These are phyloP conservation scores for Halictus rubicundus DNA, from an alignment of 1,140 invertebrate species.

Conservation along the genomic window DNA sequence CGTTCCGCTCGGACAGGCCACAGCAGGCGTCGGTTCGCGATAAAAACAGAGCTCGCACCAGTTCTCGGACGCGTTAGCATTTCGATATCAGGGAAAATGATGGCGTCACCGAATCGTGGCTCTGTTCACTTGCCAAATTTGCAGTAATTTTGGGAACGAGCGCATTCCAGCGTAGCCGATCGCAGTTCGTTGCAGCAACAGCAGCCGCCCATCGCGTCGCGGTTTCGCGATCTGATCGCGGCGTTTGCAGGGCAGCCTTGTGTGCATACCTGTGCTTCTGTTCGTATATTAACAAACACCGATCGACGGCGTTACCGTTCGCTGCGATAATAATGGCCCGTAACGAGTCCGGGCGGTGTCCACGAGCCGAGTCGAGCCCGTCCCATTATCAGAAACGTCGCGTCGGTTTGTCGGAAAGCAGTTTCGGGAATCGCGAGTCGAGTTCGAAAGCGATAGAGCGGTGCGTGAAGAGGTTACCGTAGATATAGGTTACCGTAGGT, in stretches of 20 bases:
- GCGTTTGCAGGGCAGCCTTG: slow-evolving; percentile 23
- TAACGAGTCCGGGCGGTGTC: slow-evolving; percentile 43
- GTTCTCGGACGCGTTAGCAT: background rate
- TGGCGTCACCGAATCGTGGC: background rate
- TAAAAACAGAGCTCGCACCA: background rate
- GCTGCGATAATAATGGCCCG: slow-evolving; percentile 50
- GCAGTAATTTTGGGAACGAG: slow-evolving; percentile 6
- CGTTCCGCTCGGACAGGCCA: background rate
- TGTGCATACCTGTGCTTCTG: slow-evolving; percentile 2
- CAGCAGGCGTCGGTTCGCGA: background rate
- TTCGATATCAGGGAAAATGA: slow-evolving; percentile 14
- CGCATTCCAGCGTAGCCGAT: background rate
- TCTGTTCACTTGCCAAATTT: slow-evolving; percentile 24
- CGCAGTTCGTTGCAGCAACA: background rate
- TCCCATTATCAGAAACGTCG: slow-evolving; percentile 57
- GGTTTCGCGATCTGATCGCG: slow-evolving; percentile 32
- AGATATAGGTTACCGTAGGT: no score
- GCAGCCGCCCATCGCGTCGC: background rate
- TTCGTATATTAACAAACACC: slow-evolving; percentile 44
- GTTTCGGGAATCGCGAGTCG: slow-evolving; percentile 33
- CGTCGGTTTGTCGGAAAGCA: slow-evolving; percentile 50
- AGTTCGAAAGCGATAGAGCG: background rate
- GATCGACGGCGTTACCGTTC: background rate
- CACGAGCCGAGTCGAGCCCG: background rate
- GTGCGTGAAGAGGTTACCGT: no score